phyloP scores from a whole-genome alignment of 2,888 invertebrate species.

The Lasioglossum figueresi region DNA sequence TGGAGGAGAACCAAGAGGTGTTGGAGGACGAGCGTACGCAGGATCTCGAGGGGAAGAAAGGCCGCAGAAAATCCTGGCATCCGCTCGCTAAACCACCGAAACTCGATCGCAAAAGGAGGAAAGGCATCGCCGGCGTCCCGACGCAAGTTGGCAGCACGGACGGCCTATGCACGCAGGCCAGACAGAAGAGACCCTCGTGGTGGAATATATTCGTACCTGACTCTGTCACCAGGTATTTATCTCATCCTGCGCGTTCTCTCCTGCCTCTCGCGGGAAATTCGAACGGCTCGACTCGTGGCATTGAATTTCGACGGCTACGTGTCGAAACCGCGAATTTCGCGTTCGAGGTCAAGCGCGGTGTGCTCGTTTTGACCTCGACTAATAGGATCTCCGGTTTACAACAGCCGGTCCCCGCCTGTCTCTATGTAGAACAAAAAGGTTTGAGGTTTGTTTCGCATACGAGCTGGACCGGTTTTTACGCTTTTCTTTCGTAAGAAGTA shows the following conservation, averaged over 20 bases:
- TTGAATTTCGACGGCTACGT: background rate
- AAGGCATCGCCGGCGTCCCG: slow-evolving; percentile 83
- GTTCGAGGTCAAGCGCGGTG: background rate
- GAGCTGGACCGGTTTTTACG: slow-evolving; percentile 22
- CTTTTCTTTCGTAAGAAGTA: slow-evolving; percentile 13
- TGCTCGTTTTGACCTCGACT: background rate
- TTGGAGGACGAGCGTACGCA: slow-evolving; percentile 61
- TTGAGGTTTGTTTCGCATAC: slow-evolving; percentile 18
- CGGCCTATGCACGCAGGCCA: slow-evolving; percentile 81
- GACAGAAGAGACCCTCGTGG: slow-evolving; percentile 93
- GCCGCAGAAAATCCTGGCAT: slow-evolving; percentile 88
- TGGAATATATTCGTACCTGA: slow-evolving; percentile 95
- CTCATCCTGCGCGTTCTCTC: background rate
- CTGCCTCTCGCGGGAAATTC: background rate
- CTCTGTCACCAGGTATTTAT: slow-evolving; percentile 79
- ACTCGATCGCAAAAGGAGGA: slow-evolving; percentile 84
- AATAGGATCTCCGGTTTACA: slow-evolving; percentile 11
- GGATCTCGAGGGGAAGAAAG: slow-evolving; percentile 84
- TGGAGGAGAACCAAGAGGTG: slow-evolving; percentile 76
- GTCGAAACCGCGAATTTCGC: slow-evolving; percentile 4
- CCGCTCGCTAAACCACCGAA: slow-evolving; percentile 78
- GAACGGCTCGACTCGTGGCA: background rate
- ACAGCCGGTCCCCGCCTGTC: background rate
- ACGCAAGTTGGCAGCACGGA: slow-evolving; percentile 84
- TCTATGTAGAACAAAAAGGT: background rate